These are phyloP conservation scores for Patella pellucida DNA, from an alignment of 2,888 invertebrate species.

Conservation along the genomic window DNA sequence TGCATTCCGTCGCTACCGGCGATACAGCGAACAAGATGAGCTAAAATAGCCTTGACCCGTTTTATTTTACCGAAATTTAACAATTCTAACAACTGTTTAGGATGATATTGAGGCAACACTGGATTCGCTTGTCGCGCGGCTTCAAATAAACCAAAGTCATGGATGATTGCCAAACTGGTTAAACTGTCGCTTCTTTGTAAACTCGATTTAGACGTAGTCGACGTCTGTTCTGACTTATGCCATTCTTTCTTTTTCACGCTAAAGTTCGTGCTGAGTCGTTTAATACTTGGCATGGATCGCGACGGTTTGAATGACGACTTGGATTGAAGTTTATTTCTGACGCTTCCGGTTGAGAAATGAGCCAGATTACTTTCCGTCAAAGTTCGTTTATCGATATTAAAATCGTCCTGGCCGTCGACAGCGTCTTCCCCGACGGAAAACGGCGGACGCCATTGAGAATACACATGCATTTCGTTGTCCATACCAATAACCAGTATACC, in stretches of 20 bases:
- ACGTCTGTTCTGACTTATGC: constrained; percentile 36
- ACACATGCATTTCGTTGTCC: constrained; percentile 99
- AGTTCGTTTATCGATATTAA: constrained; percentile 49
- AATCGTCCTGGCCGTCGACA: constrained; percentile 23
- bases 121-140: constrained; percentile 97
- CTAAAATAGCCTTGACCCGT: constrained; percentile 97
- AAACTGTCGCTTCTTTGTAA: constrained; percentile 58
- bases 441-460: constrained; percentile 87
- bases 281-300: constrained; percentile 57
- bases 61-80: constrained; percentile 95
- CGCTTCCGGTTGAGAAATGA: constrained; percentile 38
- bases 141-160: constrained; percentile 83
- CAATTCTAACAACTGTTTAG: constrained; percentile 97
- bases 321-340: constrained; percentile 43
- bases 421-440: constrained; percentile 31
- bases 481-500: constrained; percentile 98
- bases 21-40: constrained; percentile 89
- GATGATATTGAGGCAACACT: constrained; percentile 98
- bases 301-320: constrained; percentile 55
- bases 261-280: constrained; percentile 28
- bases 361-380: constrained; percentile 61
- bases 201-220: constrained; percentile 26
- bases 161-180: constrained; percentile 59
- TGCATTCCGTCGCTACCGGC: constrained; percentile 54
- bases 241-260: constrained; percentile 41